Conservation (phyloP, 2,797 vertebrate genomes). For the Bradypus variegatus region DNA sequence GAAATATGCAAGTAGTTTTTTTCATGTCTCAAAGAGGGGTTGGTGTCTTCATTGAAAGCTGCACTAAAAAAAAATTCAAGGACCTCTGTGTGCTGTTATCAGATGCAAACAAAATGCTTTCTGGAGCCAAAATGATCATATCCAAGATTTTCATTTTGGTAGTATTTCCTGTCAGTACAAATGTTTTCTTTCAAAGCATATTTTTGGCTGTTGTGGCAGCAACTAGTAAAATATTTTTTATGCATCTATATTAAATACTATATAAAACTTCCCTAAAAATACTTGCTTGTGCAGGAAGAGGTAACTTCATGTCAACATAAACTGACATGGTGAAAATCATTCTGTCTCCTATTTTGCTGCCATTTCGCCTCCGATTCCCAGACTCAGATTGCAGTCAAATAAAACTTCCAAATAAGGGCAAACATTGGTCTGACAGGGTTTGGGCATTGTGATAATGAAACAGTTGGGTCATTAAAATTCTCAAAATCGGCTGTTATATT, state of each 20-base stretch:
- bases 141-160: slow-evolving; percentile 34
- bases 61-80: neutral
- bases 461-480: neutral
- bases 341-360: neutral
- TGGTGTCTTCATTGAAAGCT: neutral
- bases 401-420: neutral
- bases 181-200: slow-evolving; percentile 24
- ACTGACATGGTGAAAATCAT: slow-evolving; percentile 2
- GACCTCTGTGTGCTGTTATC: neutral
- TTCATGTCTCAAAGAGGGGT: slow-evolving; percentile 19
- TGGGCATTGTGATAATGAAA: neutral
- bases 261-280: slow-evolving; percentile 21
- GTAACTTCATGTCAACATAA: neutral
- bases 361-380: neutral
- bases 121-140: slow-evolving; percentile 37
- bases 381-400: neutral
- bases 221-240: slow-evolving; percentile 31
- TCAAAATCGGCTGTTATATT: neutral
- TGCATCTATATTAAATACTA: neutral
- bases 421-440: neutral
- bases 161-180: slow-evolving; percentile 20
- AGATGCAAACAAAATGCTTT: slow-evolving; percentile 40
- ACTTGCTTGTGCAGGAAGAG: neutral
- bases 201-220: slow-evolving; percentile 25
- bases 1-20: slow-evolving; percentile 1